Base-by-base conservation (phyloP, 2,797 vertebrate genomes). In the Anolis apletophallus region DNA sequence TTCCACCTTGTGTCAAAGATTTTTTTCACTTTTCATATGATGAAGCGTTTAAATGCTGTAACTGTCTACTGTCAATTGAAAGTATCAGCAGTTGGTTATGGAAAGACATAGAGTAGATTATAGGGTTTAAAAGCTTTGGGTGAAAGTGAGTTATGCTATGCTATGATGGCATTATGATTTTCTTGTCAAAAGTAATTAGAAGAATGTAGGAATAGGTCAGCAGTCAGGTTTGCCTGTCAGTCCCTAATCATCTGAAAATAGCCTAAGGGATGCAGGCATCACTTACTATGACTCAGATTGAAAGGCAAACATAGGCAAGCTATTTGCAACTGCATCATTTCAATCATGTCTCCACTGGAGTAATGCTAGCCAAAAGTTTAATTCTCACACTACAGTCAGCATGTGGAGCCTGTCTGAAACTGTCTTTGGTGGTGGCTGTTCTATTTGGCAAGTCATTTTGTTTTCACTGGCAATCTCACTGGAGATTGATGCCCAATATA, bases 111-210 rank as follows among this genome's bases (percentile, higher is more conserved):
- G 21, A 46, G 19, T 1, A 69, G 29, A 80, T 71, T 23, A 16
- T 0, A 67, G 17, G 75, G 6, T 75, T 74, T 72, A 80, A 75
- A 87, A 91, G 11, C 5, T 84, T 81, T 73, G 55, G 32, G 34
- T 72, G 34, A 12, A 87, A 76, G 61, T 12, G 59, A 59, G 17
- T 80, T 86, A 52, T 50, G 46, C 84, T 91, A 34, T 54, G 6
- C 1, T 83, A 26, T 87, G 52, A 91, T 23, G 87, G 19, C 74
- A 59, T 88, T 34, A 61, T 67, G 50, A 84, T 29, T 92, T 90
- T 90, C 57, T 87, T 92, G 77, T 90, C 69, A 87, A 54, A 89
- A 61, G 19, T 83, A 90, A 90, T 92, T 91, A 88, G 26, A 52
- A 80, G 46, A 83, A 1, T 88, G 17, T 68, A 32, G 14, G 4